phyloP scores from a whole-genome alignment of 2,888 invertebrate species.

The Callyntrura guangdongensis region DNA sequence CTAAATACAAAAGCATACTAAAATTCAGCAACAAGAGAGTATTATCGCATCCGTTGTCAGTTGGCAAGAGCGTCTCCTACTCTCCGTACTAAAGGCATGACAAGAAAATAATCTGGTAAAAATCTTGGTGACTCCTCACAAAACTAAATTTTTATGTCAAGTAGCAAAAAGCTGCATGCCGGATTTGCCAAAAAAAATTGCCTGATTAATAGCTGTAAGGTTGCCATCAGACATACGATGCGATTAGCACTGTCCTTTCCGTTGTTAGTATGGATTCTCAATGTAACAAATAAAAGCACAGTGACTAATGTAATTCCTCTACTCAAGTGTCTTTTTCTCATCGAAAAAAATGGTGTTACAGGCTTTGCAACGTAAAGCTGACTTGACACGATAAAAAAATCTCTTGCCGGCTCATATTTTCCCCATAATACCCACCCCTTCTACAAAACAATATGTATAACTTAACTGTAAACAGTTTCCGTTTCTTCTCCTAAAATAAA shows the following conservation, averaged over 20 bases:
- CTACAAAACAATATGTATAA: neutral
- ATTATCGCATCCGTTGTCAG: too few species aligned
- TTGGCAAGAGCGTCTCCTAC: too few species aligned
- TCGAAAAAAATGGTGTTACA: neutral
- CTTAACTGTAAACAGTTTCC: neutral
- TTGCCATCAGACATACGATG: conserved; percentile 11
- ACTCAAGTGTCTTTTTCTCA: neutral
- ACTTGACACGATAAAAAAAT: conserved; percentile 1
- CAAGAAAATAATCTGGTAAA: conserved; percentile 49
- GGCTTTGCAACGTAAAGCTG: neutral
- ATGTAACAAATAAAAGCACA: neutral
- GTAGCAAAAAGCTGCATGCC: conserved; percentile 9
- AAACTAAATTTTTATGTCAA: conserved; percentile 33
- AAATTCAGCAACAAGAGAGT: neutral
- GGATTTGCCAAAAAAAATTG: conserved; percentile 20
- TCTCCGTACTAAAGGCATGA: too few species aligned
- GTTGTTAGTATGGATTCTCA: neutral
- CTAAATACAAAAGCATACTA: neutral
- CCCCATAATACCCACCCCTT: neutral
- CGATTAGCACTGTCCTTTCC: neutral
- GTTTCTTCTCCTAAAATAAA: conserved; percentile 9
- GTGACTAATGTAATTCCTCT: neutral
- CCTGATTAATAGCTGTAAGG: neutral
- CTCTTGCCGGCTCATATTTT: neutral
- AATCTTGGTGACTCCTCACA: conserved; percentile 44